Conservation (phyloP, 2,888 invertebrate genomes). For the Watsonalla binaria region DNA sequence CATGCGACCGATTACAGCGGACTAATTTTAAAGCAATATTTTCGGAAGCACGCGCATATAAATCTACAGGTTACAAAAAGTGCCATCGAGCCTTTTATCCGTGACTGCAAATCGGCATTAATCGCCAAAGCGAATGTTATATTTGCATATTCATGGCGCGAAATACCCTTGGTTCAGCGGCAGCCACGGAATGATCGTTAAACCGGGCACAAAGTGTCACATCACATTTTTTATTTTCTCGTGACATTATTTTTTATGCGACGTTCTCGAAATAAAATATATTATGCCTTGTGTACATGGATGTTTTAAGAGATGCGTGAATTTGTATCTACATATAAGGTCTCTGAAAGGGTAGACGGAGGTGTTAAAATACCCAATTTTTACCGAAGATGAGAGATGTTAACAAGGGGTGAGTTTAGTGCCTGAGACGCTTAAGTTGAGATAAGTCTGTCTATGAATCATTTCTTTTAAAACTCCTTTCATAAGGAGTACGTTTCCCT, state of each 20-base stretch:
- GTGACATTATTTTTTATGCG: slow-evolving; percentile 31
- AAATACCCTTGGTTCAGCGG: slow-evolving; percentile 52
- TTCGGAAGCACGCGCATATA: slow-evolving; percentile 1
- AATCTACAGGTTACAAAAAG: slow-evolving; percentile 39
- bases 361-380: too few species aligned
- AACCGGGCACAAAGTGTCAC: slow-evolving; percentile 47
- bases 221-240: slow-evolving; percentile 40
- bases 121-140: slow-evolving; percentile 46
- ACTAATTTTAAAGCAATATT: slow-evolving; percentile 1
- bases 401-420: too few species aligned
- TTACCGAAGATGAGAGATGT: too few species aligned
- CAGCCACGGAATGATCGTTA: slow-evolving; percentile 50
- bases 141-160: slow-evolving; percentile 64
- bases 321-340: too few species aligned
- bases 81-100: slow-evolving; percentile 34
- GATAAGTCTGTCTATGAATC: too few species aligned
- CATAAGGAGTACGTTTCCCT: too few species aligned
- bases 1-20: neutral
- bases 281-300: slow-evolving; percentile 3
- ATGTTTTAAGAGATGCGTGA: neutral
- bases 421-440: too few species aligned
- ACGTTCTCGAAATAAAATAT: slow-evolving; percentile 3
- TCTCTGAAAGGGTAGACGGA: too few species aligned
- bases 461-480: too few species aligned
- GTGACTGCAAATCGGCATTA: slow-evolving; percentile 44